These are phyloP conservation scores for Streptopelia turtur DNA, from an alignment of 2,797 vertebrate genomes.

Conservation along the genomic window DNA sequence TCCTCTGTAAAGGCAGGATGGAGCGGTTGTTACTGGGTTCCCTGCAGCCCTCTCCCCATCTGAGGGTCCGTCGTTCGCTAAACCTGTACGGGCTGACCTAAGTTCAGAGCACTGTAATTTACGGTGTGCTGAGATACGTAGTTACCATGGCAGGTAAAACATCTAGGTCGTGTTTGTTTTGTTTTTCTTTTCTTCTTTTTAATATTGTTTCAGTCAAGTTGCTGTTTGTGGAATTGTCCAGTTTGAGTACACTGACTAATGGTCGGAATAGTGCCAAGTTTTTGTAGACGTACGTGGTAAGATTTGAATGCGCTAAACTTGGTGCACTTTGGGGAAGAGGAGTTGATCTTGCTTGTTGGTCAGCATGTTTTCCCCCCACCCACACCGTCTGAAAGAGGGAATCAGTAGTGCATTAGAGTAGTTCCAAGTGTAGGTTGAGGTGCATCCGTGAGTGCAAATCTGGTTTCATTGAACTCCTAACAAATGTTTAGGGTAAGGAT, in stretches of 20 bases:
- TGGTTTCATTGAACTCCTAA: background rate
- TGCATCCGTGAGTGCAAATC: accelerated
- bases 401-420: accelerated
- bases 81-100: background rate
- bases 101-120: background rate
- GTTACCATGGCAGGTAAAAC: background rate
- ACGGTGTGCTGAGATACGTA: accelerated
- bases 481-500: background rate
- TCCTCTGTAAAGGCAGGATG: background rate
- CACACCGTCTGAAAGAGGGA: accelerated
- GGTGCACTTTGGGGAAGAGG: background rate
- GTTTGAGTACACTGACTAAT: accelerated
- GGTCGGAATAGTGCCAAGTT: background rate
- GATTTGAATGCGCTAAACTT: accelerated
- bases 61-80: background rate
- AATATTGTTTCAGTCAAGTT: accelerated
- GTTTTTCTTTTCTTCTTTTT: background rate
- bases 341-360: background rate
- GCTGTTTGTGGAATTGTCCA: background rate
- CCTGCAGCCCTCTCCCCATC: background rate
- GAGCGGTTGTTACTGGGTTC: background rate
- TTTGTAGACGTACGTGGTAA: background rate
- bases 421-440: accelerated
- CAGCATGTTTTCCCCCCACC: background rate
- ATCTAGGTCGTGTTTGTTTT: no score